Evolutionary conservation across 2,888 invertebrate genomes (phyloP).

Genomic region (Ophion ventricosus): DNA sequence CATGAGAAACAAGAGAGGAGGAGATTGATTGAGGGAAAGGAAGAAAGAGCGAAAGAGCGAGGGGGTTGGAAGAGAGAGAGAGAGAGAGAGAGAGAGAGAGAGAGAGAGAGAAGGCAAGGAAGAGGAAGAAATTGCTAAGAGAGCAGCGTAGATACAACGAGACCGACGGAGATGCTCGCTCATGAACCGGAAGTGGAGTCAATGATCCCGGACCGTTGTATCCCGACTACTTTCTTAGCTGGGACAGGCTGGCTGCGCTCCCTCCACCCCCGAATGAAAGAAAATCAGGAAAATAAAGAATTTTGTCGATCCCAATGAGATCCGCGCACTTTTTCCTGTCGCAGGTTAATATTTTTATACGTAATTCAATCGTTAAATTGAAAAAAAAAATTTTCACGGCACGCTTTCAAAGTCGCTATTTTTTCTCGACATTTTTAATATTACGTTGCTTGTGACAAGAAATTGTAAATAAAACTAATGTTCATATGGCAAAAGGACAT

Average conservation of each 20-base stretch:
- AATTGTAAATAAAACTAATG: too few species aligned
- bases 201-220: conserved; percentile 74
- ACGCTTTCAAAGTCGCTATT: too few species aligned
- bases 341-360: neutral
- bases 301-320: neutral
- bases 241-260: conserved; percentile 19
- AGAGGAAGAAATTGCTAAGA: conserved; percentile 58
- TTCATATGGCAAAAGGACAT: too few species aligned
- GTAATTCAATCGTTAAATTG: too few species aligned
- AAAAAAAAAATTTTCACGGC: too few species aligned
- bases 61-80: neutral
- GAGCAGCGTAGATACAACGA: conserved; percentile 70
- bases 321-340: neutral
- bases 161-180: conserved; percentile 71
- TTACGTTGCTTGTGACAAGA: too few species aligned
- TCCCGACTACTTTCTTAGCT: conserved; percentile 25
- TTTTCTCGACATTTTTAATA: too few species aligned
- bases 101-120: conserved; percentile 40
- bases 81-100: conserved; percentile 38
- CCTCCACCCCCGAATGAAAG: conserved; percentile 17
- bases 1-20: conserved; percentile 64
- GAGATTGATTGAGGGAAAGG: conserved; percentile 35
- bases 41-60: conserved; percentile 32
- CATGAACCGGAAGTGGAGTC: conserved; percentile 78
- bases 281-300: neutral